A percentile compares a stretch with the other conserved stretches of the same genome.
Evolutionary conservation across 2,888 invertebrate genomes (phyloP).

Genomic region (Nomada lathburiana): DNA sequence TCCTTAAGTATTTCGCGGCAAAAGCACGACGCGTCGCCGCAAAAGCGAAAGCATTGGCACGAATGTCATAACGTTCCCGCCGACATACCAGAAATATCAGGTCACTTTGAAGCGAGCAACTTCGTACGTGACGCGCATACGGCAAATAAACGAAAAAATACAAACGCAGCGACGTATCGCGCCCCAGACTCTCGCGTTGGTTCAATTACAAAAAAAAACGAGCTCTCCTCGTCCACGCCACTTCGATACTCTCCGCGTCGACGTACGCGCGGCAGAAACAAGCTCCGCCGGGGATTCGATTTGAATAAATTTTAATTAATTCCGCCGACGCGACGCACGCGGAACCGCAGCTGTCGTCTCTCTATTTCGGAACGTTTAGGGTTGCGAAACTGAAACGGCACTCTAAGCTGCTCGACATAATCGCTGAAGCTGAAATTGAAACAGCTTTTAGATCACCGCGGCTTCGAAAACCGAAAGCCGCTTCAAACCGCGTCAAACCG

Average conservation of each 20-base stretch:
- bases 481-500: no score
- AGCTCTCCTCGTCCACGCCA: no score
- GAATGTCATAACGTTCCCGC: conserved; percentile 15
- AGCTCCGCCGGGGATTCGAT: conserved; percentile 12
- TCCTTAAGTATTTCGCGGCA: conserved; percentile 42
- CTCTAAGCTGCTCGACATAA: not conserved
- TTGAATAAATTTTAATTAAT: conserved; percentile 57
- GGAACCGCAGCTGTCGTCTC: conserved; percentile 6
- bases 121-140: not conserved
- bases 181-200: not conserved
- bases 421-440: not conserved
- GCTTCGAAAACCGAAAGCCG: not conserved
- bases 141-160: not conserved
- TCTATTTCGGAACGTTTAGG: not conserved
- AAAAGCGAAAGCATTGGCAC: conserved; percentile 4
- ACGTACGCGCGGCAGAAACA: not conserved
- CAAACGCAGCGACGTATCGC: not conserved
- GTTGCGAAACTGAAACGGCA: not conserved
- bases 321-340: not conserved
- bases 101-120: conserved; percentile 1
- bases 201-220: conserved; percentile 13
- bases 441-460: no score
- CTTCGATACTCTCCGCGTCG: not conserved
- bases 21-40: not conserved
- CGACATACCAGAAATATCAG: conserved; percentile 19